Evolutionary conservation across 53 echinoderm and acorn worm species (phyloP).

Genomic region (Stichopus horrens): DNA sequence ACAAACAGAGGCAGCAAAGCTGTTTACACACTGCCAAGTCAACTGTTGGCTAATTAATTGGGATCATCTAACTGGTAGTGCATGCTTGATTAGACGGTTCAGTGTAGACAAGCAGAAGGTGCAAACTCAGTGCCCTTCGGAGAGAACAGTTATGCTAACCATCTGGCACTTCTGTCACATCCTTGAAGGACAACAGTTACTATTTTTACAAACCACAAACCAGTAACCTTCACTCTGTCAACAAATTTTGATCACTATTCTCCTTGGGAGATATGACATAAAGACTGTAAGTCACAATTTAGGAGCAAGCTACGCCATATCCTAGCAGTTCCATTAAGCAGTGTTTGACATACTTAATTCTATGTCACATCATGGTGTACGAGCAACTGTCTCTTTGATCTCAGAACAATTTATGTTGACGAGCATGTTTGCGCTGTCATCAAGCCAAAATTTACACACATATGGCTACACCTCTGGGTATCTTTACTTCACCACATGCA

Average conservation of each 20-base stretch:
- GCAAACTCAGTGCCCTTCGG: no score
- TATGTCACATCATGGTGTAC: neutral
- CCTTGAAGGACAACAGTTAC: neutral
- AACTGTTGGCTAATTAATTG: no score
- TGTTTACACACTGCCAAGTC: no score
- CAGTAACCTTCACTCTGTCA: neutral
- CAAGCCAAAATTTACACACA: neutral
- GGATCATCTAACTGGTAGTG: no score
- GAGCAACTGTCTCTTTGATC: neutral
- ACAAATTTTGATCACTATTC: no score
- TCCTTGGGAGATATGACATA: neutral
- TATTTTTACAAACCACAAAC: neutral
- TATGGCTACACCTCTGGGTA: neutral
- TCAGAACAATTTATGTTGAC: no score
- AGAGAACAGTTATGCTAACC: neutral
- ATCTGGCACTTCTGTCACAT: neutral
- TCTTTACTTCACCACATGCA: neutral
- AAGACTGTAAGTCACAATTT: neutral
- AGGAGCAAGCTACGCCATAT: neutral
- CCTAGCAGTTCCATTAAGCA: neutral
- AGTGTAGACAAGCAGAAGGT: no score
- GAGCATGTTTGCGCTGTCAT: neutral
- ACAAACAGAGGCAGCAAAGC: no score
- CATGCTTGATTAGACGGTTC: no score
- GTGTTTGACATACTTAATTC: neutral